Evolutionary conservation across 1,140 invertebrate genomes (phyloP).

Genomic region (Triops longicaudatus): DNA sequence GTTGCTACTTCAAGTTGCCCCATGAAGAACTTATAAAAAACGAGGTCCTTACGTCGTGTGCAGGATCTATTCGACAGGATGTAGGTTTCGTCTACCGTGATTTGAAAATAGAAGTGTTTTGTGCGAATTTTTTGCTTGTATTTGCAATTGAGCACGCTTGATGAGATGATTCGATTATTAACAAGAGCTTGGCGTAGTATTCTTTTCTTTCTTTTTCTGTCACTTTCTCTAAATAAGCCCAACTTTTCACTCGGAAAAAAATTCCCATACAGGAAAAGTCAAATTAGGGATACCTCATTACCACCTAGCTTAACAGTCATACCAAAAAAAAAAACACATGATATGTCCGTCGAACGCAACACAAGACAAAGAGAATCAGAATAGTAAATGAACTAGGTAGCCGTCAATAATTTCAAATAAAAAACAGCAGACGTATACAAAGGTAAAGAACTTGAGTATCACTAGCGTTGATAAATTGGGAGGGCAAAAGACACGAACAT

Average conservation of each 20-base stretch:
- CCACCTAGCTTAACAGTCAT: not conserved
- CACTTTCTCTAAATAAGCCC: not conserved
- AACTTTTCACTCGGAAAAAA: not conserved
- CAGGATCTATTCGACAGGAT: too few relatives aligned
- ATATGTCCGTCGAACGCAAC: conserved; percentile 14
- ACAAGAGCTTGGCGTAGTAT: conserved; percentile 5
- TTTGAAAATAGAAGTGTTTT: too few relatives aligned
- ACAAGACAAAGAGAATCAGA: not conserved
- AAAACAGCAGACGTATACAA: not conserved
- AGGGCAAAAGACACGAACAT: not conserved
- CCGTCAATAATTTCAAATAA: not conserved
- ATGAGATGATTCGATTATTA: conserved; percentile 15
- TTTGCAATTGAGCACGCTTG: conserved; percentile 12
- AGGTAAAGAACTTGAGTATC: not conserved
- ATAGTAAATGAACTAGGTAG: not conserved
- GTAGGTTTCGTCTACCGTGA: too few relatives aligned
- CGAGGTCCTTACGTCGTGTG: too few relatives aligned
- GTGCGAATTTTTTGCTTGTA: conserved; percentile 15
- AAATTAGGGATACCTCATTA: not conserved
- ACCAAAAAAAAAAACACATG: conserved; percentile 4
- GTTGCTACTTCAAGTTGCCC: too few relatives aligned
- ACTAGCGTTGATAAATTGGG: not conserved
- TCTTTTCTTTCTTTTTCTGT: not conserved
- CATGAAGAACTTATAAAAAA: too few relatives aligned
- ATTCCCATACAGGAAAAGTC: conserved; percentile 3